Evolutionary conservation across 2,888 invertebrate species (phyloP), one percentile per base, ranked within the genome.

Genomic region (Synanthedon myopaeformis): DNA sequence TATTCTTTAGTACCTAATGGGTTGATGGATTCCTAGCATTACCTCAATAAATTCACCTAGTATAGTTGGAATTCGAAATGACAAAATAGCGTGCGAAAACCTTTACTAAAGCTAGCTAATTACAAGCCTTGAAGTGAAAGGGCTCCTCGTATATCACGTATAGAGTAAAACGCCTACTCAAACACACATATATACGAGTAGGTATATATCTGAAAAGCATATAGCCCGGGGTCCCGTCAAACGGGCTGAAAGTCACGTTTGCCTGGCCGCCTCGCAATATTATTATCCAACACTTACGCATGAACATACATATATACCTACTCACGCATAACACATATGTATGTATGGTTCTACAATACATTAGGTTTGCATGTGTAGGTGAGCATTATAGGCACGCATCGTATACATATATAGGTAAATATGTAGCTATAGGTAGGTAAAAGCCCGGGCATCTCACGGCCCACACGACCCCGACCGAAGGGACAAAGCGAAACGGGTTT

Each of bases 401-500:
- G 69, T 68, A 45, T n/a, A 52, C 17, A 11, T 55, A 51, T 14
- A 51, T 14, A 51, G 23, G 50, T 53, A 54, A 51, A 54, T 55
- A 55, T 45, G 53, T 42, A 54, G 41, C 42, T 56, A 53, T 58
- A 70, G 65, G 69, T 66, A 65, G 68, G 68, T 68, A 69, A 49
- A 56, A 64, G 78, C 85, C 85, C 85, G 85, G 85, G 86, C 85
- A 83, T 76, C 76, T 65, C 55, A 14, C 74, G 79, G 83, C 85
- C 84, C 81, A 83, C 80, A 82, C 86, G 84, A 84, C 85, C 86
- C 84, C 82, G 79, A 72, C 73, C 76, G 74, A 85, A 87, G 86
- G 87, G 86, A 86, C 86, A 87, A 86, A 85, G 86, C 77, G 86
- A 87, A 87, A 87, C 87, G 87, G 88, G 88, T 88, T 88, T 86